Conservation (phyloP, 2,888 invertebrate species). For the Trissoscelio sp. region DNA sequence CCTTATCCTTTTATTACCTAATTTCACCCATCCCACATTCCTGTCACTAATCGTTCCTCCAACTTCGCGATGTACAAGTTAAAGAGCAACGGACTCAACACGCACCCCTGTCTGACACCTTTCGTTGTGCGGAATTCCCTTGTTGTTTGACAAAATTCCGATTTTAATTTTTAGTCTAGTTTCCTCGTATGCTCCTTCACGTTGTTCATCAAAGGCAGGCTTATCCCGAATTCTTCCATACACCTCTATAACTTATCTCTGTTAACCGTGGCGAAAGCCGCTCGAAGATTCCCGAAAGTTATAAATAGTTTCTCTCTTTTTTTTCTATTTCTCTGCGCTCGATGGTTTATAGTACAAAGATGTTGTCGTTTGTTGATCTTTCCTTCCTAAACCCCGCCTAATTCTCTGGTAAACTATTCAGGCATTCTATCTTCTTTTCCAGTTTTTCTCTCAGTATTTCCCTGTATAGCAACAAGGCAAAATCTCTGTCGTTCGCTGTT, state of each 20-base stretch:
- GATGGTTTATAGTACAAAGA: slow-evolving; percentile 7
- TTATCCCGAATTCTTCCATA: neutral
- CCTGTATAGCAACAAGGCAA: slow-evolving; percentile 63
- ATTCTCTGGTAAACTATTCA: slow-evolving; percentile 6
- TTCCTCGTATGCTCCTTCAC: neutral
- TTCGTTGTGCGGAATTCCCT: neutral
- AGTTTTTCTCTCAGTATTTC: slow-evolving; percentile 50
- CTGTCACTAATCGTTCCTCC: neutral
- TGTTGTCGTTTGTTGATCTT: neutral
- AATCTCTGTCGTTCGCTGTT: slow-evolving; percentile 60
- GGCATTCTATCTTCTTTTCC: slow-evolving; percentile 39
- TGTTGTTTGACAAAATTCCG: too few relatives aligned
- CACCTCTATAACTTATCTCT: neutral
- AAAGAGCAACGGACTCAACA: neutral
- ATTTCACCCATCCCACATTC: neutral
- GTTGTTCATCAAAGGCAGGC: neutral
- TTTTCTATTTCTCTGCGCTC: neutral
- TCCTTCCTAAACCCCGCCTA: slow-evolving; percentile 19
- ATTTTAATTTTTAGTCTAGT: neutral
- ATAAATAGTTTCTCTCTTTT: neutral
- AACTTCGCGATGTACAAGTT: too few relatives aligned
- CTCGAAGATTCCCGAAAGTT: neutral
- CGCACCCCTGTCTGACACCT: neutral
- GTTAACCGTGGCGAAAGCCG: neutral
- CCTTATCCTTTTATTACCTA: neutral